Evolutionary conservation across 2,797 vertebrate species (phyloP).

Genomic region (Spizella passerina): DNA sequence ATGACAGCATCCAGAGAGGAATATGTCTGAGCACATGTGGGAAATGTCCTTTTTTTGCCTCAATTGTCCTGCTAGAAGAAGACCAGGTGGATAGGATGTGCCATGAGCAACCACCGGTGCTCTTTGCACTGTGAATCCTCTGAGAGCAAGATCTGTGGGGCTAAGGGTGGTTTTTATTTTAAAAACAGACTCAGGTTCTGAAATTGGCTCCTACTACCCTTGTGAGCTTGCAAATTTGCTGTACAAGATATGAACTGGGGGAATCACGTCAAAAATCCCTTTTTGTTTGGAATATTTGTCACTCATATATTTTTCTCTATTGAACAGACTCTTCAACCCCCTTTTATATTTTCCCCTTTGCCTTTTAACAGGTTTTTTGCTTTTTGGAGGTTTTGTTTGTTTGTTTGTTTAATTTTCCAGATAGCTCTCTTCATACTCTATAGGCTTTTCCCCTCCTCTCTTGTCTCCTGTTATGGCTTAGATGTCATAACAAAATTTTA

Average conservation of each 20-base stretch:
- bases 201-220: neutral
- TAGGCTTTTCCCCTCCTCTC: neutral
- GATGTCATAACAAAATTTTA: neutral
- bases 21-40: neutral
- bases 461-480: neutral
- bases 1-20: neutral
- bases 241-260: neutral
- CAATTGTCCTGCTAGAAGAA: neutral
- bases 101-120: neutral
- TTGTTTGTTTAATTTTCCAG: neutral
- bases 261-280: neutral
- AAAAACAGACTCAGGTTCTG: neutral
- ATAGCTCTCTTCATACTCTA: neutral
- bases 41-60: neutral
- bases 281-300: neutral
- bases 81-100: fast-evolving
- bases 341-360: neutral
- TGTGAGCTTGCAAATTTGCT: neutral
- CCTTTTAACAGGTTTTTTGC: neutral
- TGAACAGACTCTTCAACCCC: neutral
- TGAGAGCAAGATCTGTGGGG: neutral
- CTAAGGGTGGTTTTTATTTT: neutral
- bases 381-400: neutral
- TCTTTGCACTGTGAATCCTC: neutral
- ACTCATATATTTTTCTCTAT: neutral